Evolutionary conservation across 2,113 vertebrate species (phyloP).

Genomic region (Datnioides undecimradiatus): DNA sequence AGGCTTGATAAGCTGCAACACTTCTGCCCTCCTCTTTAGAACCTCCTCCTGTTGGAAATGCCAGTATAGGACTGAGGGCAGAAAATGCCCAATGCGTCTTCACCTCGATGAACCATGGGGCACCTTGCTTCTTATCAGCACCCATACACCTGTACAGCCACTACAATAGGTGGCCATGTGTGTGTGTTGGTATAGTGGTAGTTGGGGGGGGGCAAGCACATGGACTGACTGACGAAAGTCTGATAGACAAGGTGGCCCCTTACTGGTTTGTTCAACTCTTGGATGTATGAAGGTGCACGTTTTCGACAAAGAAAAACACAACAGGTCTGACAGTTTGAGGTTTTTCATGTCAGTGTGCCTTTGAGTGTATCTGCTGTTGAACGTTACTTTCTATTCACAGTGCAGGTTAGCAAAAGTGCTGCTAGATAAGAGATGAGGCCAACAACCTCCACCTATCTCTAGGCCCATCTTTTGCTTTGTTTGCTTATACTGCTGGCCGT

Average conservation of each 20-base stretch:
- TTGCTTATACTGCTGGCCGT: slow-evolving; percentile 51
- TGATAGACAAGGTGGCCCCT: background rate
- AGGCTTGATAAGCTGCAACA: slow-evolving; percentile 68
- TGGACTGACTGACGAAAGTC: background rate
- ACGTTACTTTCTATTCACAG: slow-evolving; percentile 45
- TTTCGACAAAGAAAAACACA: background rate
- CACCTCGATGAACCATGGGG: slow-evolving; percentile 73
- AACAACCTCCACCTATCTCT: slow-evolving; percentile 51
- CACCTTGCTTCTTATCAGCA: slow-evolving; percentile 78
- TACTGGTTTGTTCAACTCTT: background rate
- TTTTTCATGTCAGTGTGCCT: slow-evolving; percentile 13
- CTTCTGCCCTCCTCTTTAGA: slow-evolving; percentile 33
- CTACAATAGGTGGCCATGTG: slow-evolving; percentile 64
- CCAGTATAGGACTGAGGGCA: slow-evolving; percentile 71
- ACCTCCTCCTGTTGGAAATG: slow-evolving; percentile 72
- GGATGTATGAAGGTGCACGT: background rate
- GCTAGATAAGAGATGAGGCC: slow-evolving; percentile 64
- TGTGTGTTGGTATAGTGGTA: slow-evolving; percentile 32
- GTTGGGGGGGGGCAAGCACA: slow-evolving; percentile 10
- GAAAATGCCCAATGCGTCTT: slow-evolving; percentile 60
- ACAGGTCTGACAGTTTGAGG: slow-evolving; percentile 35
- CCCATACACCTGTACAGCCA: slow-evolving; percentile 76
- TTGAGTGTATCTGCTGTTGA: slow-evolving; percentile 33
- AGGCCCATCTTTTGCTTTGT: slow-evolving; percentile 57
- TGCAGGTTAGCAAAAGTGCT: slow-evolving; percentile 33